Evolutionary conservation across 2,113 vertebrate species (phyloP), one percentile per base, ranked within the genome.

Genomic region (Ctenomys sociabilis): DNA sequence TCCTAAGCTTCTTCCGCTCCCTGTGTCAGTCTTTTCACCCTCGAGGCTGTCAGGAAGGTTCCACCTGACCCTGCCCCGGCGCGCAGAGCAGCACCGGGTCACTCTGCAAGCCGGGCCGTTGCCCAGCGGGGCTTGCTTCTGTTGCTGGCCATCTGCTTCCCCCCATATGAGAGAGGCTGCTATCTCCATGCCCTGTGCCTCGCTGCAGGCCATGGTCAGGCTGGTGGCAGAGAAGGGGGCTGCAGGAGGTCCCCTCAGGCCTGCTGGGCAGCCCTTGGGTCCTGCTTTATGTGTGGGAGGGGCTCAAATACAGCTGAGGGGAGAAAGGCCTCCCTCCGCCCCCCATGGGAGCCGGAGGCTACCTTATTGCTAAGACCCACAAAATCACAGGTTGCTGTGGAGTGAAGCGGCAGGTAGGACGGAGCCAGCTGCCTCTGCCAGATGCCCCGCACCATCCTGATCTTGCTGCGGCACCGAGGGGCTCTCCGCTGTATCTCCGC

Each of bases 301-400:
- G 32, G 61, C 17, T 88, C 54, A 40, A 43, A 90, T 63, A 68
- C 22, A 61, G 5, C 21, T 32, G 72, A 81, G 64, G 45, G 70
- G 7, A 68, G n/a, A 40, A 17, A 80, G 54, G 88, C 61, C 5
- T 22, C 54, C 72, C 59, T 94, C 28, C n/a, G n/a, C n/a, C 2
- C 37, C 1, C 14, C 16, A 81, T 28, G 54, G 40, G 17, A 52
- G 43, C 49, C 78, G 26, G 28, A 75, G 86, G 32, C 63, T 81
- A 8, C 49, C 12, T 82, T 75, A 77, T 43, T 12, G 72, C 72
- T 75, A 26, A 75, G 26, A 2, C 72, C 22, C 40, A 24, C 35
- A 5, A 43, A 12, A 4, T 4, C 37, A 26, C n/a, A 5, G 14
- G 12, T 22, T 26, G 21, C 40, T 11, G 2, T 4, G 8, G 13